Percentiles rank a stretch among this genome's conserved stretches.
These are phyloP conservation scores for Pterostichus niger DNA, from an alignment of 2,888 invertebrate species.

Conservation along the genomic window DNA sequence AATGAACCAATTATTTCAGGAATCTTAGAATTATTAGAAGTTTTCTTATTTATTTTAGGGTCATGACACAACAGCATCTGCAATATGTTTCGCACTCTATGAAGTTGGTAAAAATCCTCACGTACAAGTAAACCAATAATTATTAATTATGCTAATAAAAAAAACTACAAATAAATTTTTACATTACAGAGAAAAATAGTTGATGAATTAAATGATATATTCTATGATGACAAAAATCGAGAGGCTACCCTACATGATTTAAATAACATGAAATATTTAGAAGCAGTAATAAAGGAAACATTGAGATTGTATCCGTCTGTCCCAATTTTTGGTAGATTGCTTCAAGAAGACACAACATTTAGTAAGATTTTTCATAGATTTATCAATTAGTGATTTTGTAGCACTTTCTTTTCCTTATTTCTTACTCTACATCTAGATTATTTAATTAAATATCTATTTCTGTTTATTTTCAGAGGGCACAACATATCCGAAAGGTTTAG, in stretches of 20 bases:
- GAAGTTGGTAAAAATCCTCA: conserved; percentile 77
- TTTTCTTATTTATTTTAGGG: conserved; percentile 8
- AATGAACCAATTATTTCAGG: too few species aligned
- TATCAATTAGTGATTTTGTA: too few species aligned
- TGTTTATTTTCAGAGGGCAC: conserved; percentile 52
- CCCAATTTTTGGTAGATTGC: conserved; percentile 77
- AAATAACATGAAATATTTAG: conserved; percentile 78
- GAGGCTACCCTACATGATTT: conserved; percentile 74
- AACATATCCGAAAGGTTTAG: conserved; percentile 51
- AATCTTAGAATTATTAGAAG: too few species aligned
- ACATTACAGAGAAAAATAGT: conserved; percentile 72
- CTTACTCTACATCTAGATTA: too few species aligned
- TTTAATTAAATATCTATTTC: not conserved
- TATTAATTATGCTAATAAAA: not conserved
- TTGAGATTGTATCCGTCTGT: conserved; percentile 80
- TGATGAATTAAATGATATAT: conserved; percentile 75
- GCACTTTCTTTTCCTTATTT: too few species aligned
- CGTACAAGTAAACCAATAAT: conserved; percentile 75
- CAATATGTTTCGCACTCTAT: conserved; percentile 61
- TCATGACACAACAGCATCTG: conserved; percentile 64
- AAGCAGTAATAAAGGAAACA: conserved; percentile 80
- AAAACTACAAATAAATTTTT: not conserved
- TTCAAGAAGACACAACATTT: conserved; percentile 77
- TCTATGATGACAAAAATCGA: conserved; percentile 73
- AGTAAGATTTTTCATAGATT: conserved; percentile 72